Conservation (phyloP, 2,797 vertebrate species). For the Sebastes variabilis region DNA sequence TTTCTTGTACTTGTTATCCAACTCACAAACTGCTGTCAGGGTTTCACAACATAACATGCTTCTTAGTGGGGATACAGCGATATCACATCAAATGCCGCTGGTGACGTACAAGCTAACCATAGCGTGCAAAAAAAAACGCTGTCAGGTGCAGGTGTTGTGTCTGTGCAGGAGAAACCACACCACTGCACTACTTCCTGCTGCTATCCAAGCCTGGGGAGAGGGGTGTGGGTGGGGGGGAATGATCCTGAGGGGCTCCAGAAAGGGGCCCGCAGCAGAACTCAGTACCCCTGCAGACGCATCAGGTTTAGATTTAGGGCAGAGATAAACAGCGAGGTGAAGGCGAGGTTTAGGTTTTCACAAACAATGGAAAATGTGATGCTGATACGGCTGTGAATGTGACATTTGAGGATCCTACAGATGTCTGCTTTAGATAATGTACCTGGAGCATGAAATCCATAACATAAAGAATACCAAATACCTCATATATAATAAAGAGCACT, state of each 20-base stretch:
- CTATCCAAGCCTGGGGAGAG: conserved; percentile 36
- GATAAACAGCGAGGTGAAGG: conserved; percentile 47
- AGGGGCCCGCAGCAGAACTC: conserved; percentile 37
- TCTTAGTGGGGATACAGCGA: conserved; percentile 8
- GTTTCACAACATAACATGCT: conserved; percentile 26
- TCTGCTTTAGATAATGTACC: conserved; percentile 32
- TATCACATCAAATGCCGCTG: conserved; percentile 43
- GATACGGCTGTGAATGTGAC: background rate
- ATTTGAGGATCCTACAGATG: conserved; percentile 31
- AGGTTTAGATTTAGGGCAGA: conserved; percentile 69
- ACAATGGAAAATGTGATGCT: conserved; percentile 58
- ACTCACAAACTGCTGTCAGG: conserved; percentile 24
- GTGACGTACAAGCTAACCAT: conserved; percentile 64
- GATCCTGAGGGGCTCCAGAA: conserved; percentile 62
- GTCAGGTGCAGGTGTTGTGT: conserved; percentile 74
- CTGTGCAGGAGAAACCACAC: conserved; percentile 76
- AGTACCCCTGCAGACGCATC: conserved; percentile 23
- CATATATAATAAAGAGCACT: background rate
- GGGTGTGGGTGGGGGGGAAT: background rate
- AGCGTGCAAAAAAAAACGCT: conserved; percentile 12
- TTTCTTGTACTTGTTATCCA: background rate
- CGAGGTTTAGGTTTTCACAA: background rate
- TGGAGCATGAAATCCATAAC: background rate
- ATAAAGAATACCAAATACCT: background rate
- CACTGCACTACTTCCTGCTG: conserved; percentile 75